A percentile compares a stretch with the other conserved stretches of the same genome.
phyloP scores from a whole-genome alignment of 1,140 invertebrate genomes.

The Tetramorium simillimum region DNA sequence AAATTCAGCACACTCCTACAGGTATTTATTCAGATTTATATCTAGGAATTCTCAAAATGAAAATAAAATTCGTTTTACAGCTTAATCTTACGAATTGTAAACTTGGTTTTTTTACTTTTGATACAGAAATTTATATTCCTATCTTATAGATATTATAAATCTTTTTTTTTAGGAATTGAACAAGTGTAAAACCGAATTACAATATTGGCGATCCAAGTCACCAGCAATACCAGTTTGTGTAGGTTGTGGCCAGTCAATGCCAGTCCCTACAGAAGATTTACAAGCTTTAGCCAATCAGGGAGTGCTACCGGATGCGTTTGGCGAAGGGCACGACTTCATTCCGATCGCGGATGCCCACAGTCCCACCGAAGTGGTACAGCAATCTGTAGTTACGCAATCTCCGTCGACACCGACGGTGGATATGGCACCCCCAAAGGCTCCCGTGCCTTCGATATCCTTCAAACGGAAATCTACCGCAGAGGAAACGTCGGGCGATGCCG shows the following conservation, averaged over 20 bases:
- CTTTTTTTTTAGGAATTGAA: slow-evolving; percentile 89
- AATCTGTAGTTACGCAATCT: slow-evolving; percentile 60
- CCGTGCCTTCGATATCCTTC: slow-evolving; percentile 75
- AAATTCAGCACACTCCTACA: slow-evolving; percentile 95
- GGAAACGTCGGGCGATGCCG: slow-evolving; percentile 76
- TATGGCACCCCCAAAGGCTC: slow-evolving; percentile 83
- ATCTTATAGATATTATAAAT: neutral
- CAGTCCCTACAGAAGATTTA: slow-evolving; percentile 86
- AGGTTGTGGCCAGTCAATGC: slow-evolving; percentile 87
- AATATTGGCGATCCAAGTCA: slow-evolving; percentile 95
- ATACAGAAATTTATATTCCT: neutral
- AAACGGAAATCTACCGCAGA: slow-evolving; percentile 82
- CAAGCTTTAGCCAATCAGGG: slow-evolving; percentile 88
- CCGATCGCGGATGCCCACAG: slow-evolving; percentile 82
- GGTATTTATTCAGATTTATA: slow-evolving; percentile 86
- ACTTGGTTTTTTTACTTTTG: neutral
- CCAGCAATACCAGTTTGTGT: slow-evolving; percentile 89
- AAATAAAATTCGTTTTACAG: neutral
- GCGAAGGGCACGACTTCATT: slow-evolving; percentile 83
- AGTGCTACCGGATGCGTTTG: slow-evolving; percentile 86
- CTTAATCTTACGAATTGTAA: slow-evolving; percentile 7
- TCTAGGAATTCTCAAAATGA: neutral
- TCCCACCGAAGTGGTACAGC: slow-evolving; percentile 74
- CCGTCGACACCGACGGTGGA: slow-evolving; percentile 70
- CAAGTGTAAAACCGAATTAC: slow-evolving; percentile 95